Percentiles rank a stretch among this genome's conserved stretches.
phyloP scores from a whole-genome alignment of 2,888 invertebrate species.

The Drosophila pullipes region DNA sequence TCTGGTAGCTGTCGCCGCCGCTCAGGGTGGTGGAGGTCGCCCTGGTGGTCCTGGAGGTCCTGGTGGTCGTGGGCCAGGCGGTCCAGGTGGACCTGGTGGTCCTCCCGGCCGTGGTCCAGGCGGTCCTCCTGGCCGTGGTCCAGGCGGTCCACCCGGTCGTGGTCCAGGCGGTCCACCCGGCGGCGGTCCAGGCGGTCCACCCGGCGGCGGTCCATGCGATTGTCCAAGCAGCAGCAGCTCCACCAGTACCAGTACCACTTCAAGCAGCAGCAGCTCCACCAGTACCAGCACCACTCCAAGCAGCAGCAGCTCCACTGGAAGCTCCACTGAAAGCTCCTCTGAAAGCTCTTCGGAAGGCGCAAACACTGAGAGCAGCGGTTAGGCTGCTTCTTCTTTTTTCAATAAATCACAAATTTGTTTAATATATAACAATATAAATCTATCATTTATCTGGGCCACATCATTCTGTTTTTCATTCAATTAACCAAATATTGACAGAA shows the following conservation, averaged over 20 bases:
- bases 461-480: not conserved
- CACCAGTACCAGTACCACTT: too few species aligned
- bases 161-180: conserved; percentile 11
- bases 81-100: conserved; percentile 6
- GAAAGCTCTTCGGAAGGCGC: not conserved
- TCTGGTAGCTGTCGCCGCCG: conserved; percentile 35
- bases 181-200: not conserved
- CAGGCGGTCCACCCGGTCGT: not conserved
- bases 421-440: not conserved
- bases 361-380: not conserved
- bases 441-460: not conserved
- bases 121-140: not conserved
- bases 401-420: not conserved
- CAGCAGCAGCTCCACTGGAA: not conserved
- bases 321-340: not conserved
- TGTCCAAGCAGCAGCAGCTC: too few species aligned
- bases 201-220: not conserved
- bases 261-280: not conserved
- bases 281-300: not conserved
- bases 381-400: not conserved
- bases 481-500: not conserved
- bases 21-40: conserved; percentile 21
- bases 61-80: not conserved
- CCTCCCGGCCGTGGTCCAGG: not conserved
- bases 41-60: conserved; percentile 3